Conservation (phyloP, 2,888 invertebrate genomes). For the Rhagonycha fulva region DNA sequence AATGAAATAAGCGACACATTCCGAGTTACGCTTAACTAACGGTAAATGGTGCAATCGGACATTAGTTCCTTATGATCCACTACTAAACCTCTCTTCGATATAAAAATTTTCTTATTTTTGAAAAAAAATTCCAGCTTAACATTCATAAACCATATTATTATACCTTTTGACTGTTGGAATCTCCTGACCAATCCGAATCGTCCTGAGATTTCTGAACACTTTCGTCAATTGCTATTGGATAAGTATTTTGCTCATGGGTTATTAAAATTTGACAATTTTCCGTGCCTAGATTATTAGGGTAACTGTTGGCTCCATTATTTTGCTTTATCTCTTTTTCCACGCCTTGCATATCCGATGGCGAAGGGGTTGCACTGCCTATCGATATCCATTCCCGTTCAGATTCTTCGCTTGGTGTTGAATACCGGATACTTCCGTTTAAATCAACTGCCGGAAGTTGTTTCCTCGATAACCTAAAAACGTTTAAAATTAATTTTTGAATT, state of each 20-base stretch:
- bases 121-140: not conserved
- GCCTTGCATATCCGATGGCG: constrained; percentile 2
- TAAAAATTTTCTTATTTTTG: too few relatives aligned
- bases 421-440: constrained; percentile 74
- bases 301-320: not conserved
- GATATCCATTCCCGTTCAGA: constrained; percentile 80
- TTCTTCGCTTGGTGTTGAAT: constrained; percentile 62
- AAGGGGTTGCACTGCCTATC: constrained; percentile 18
- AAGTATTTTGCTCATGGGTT: not conserved
- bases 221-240: not conserved
- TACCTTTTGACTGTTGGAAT: constrained; percentile 21
- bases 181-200: constrained; percentile 34
- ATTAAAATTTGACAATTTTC: not conserved
- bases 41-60: too few relatives aligned
- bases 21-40: too few relatives aligned
- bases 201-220: constrained; percentile 15
- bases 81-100: too few relatives aligned
- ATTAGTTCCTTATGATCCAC: too few relatives aligned
- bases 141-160: not conserved
- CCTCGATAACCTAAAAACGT: constrained; percentile 61
- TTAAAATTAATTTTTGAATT: not conserved
- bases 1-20: too few relatives aligned
- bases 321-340: not conserved
- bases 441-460: constrained; percentile 74
- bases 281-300: not conserved